These are phyloP conservation scores for Neopelma chrysocephalum DNA, from an alignment of 2,797 vertebrate genomes.

Conservation along the genomic window DNA sequence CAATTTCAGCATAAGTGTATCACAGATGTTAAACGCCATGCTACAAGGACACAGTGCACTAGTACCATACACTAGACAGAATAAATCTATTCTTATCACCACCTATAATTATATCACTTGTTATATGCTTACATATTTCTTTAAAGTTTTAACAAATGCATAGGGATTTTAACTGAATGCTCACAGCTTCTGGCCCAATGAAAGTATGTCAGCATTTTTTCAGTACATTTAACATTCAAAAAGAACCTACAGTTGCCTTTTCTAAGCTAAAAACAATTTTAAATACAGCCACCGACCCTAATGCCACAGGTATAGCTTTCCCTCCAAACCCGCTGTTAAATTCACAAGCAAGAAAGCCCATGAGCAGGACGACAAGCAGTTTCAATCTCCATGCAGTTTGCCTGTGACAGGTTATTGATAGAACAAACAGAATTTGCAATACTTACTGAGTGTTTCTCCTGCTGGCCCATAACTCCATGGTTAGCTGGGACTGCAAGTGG, in stretches of 20 bases:
- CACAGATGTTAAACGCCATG: conserved; percentile 28
- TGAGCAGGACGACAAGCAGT: conserved; percentile 38
- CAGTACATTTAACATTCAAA: neutral
- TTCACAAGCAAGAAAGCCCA: conserved; percentile 26
- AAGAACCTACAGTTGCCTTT: conserved; percentile 19
- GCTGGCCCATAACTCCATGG: conserved; percentile 97
- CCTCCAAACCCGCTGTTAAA: conserved; percentile 4
- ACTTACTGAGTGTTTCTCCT: conserved; percentile 97
- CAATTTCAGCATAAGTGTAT: conserved; percentile 30
- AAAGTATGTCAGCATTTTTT: neutral
- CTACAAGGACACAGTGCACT: neutral
- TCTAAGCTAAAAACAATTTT: neutral
- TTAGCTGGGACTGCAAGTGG: conserved; percentile 93
- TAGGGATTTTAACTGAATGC: neutral
- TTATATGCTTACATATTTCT: neutral
- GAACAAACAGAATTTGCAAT: conserved; percentile 73
- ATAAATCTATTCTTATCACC: neutral
- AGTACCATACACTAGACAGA: neutral
- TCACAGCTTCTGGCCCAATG: neutral
- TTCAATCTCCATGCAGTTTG: conserved; percentile 61
- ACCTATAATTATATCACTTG: conserved; percentile 3
- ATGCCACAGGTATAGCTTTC: conserved; percentile 25
- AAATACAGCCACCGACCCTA: conserved; percentile 2
- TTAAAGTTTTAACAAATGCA: conserved; percentile 38
- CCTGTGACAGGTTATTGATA: conserved; percentile 50